A percentile compares a stretch with the other conserved stretches of the same genome.
These are phyloP conservation scores for Minunthozetes semirufus DNA, from an alignment of 2,888 invertebrate species.

Conservation along the genomic window DNA sequence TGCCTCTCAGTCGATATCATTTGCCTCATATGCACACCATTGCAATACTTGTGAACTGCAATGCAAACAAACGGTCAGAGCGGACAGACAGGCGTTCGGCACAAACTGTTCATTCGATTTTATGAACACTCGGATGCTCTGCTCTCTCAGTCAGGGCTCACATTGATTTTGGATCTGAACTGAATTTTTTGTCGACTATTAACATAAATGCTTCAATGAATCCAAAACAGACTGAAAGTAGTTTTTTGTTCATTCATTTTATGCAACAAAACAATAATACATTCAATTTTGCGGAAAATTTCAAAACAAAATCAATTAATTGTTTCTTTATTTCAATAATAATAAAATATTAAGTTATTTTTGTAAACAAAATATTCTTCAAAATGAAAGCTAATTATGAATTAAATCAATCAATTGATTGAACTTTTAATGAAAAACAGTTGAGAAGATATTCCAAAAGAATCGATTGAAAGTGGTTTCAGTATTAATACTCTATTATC, in stretches of 20 bases:
- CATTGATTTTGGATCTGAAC: not conserved
- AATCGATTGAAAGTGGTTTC: not conserved
- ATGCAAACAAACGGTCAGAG: slow-evolving; percentile 28
- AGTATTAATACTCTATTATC: not conserved
- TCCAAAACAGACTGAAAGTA: not conserved
- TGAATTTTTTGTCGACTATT: not conserved
- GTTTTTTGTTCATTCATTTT: slow-evolving; percentile 15
- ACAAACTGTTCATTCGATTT: not conserved
- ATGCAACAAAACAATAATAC: not conserved
- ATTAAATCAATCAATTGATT: too few relatives aligned
- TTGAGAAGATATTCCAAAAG: not conserved
- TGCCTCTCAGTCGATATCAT: not conserved
- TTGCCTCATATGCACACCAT: not conserved
- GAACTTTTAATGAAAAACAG: too few relatives aligned
- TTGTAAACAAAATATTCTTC: too few relatives aligned
- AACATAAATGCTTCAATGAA: slow-evolving; percentile 9
- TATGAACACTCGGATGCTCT: slow-evolving; percentile 18
- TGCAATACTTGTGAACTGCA: not conserved
- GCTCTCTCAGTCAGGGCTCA: not conserved
- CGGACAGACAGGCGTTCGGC: not conserved
- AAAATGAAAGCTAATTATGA: too few relatives aligned
- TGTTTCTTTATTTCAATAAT: not conserved
- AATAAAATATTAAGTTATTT: too few relatives aligned
- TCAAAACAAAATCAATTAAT: not conserved
- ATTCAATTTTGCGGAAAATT: not conserved